Percentiles rank a stretch among this genome's conserved stretches.
Evolutionary conservation across 2,113 vertebrate genomes (phyloP).

Genomic region (Anser brachyrhynchus): DNA sequence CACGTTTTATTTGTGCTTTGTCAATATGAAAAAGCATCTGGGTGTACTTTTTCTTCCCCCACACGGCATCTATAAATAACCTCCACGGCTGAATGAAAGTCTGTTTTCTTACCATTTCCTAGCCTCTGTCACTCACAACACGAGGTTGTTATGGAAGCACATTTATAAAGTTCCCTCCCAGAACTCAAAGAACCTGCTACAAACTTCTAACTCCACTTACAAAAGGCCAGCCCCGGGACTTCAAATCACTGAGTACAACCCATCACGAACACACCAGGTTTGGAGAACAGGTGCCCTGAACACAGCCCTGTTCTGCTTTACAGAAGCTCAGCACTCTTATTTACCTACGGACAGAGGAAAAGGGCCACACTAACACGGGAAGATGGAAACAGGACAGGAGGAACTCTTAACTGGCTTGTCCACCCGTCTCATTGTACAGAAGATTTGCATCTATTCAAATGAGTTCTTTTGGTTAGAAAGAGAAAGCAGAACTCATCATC

Average conservation of each 20-base stretch:
- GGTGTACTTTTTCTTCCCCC: not conserved
- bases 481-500: not conserved
- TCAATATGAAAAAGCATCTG: not conserved
- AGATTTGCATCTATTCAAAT: not conserved
- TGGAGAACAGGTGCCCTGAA: not conserved
- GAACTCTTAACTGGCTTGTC: not conserved
- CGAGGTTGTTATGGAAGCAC: not conserved
- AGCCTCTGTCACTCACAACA: accelerated
- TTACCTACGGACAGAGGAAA: not conserved
- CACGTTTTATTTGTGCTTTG: not conserved
- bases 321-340: not conserved
- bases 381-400: not conserved
- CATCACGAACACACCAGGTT: not conserved
- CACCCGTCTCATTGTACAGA: not conserved
- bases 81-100: not conserved
- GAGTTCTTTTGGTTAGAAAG: not conserved
- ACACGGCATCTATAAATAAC: not conserved
- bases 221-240: not conserved
- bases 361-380: not conserved
- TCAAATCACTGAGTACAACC: not conserved
- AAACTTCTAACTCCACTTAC: not conserved
- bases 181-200: not conserved
- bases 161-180: not conserved
- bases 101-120: not conserved
- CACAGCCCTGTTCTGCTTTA: not conserved